Percentiles rank a stretch among this genome's conserved stretches.
Evolutionary conservation across 2,888 invertebrate species (phyloP).

Genomic region (Chrysodeixis includens): DNA sequence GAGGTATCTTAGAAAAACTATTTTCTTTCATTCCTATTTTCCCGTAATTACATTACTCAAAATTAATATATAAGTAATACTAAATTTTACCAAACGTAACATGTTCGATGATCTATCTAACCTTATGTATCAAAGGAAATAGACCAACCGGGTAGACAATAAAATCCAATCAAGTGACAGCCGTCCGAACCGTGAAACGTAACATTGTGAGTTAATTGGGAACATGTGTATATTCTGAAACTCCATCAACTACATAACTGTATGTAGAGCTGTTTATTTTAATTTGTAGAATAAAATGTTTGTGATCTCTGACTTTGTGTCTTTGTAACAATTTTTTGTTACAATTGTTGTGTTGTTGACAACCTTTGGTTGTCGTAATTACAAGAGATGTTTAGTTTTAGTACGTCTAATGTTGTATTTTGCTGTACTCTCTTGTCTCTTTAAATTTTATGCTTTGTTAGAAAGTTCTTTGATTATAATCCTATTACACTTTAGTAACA

Average conservation of each 20-base stretch:
- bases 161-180: constrained; percentile 83
- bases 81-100: no score
- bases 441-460: no score
- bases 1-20: no score
- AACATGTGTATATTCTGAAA: constrained; percentile 70
- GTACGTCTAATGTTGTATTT: no score
- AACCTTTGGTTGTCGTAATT: constrained; percentile 1
- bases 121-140: constrained; percentile 64
- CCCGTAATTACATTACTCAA: no score
- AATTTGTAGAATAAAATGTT: neutral
- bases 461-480: no score
- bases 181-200: constrained; percentile 70
- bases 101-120: constrained; percentile 5
- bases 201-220: constrained; percentile 82
- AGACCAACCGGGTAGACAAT: constrained; percentile 83
- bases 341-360: neutral
- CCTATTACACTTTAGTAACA: no score
- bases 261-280: constrained; percentile 28
- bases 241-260: constrained; percentile 38
- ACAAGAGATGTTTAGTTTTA: neutral
- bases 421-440: no score
- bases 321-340: no score
- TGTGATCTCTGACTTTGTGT: neutral
- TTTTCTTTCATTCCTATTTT: no score
- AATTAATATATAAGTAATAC: no score